These are phyloP conservation scores for Lycophotia porphyrea DNA, from an alignment of 2,888 invertebrate species.

Conservation along the genomic window DNA sequence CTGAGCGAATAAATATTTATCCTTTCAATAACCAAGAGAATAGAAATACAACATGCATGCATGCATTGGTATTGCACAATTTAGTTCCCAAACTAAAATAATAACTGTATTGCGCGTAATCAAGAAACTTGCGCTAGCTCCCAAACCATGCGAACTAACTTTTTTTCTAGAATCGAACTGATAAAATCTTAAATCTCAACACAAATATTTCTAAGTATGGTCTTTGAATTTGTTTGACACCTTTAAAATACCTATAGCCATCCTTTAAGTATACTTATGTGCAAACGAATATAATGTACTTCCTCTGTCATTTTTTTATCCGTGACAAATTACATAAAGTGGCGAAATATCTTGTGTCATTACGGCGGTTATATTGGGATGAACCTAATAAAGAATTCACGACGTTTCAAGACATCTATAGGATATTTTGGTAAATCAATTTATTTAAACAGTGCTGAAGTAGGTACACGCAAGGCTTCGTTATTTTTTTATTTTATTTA, in stretches of 20 bases:
- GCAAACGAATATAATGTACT: neutral
- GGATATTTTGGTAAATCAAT: conserved; percentile 52
- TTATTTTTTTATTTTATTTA: conserved; percentile 36
- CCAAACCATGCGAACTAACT: neutral
- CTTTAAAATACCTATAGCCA: neutral
- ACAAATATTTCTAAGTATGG: no score
- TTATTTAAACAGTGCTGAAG: conserved; percentile 29
- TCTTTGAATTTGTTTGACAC: neutral
- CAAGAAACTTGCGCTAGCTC: neutral
- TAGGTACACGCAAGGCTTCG: conserved; percentile 17
- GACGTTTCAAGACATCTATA: conserved; percentile 42
- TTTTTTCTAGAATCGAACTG: neutral
- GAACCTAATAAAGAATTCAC: conserved; percentile 48
- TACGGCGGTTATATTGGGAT: conserved; percentile 24
- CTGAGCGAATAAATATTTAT: neutral
- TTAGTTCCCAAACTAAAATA: neutral
- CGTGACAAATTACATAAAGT: conserved; percentile 30
- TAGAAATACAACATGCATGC: no score
- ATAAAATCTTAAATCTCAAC: no score
- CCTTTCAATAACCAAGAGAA: neutral
- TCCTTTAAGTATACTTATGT: neutral
- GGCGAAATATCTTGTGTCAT: conserved; percentile 26
- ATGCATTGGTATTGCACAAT: neutral
- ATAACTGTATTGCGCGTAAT: neutral
- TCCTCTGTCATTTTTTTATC: neutral